These are phyloP conservation scores for Hyaena hyaena DNA, from an alignment of 2,113 vertebrate genomes.

Conservation along the genomic window DNA sequence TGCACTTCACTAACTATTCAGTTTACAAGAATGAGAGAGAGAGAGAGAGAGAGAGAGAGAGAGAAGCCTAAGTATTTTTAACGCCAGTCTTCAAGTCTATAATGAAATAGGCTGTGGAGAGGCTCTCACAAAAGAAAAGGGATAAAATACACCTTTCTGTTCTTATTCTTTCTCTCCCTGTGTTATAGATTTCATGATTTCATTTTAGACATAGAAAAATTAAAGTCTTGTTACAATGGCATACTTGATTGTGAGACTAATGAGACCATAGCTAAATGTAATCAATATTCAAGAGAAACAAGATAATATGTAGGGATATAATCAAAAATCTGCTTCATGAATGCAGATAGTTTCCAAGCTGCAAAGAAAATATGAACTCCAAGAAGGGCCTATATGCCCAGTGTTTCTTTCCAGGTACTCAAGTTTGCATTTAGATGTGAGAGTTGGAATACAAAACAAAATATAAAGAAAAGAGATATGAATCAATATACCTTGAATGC, in stretches of 20 bases:
- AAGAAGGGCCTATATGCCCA: neutral
- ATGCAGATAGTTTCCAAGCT: neutral
- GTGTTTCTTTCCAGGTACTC: neutral
- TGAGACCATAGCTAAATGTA: slow-evolving; percentile 11
- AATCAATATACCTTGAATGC: neutral
- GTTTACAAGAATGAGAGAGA: neutral
- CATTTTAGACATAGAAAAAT: slow-evolving; percentile 46
- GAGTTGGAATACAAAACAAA: neutral
- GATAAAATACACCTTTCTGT: neutral
- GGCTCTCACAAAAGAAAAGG: neutral
- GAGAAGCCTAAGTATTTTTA: neutral
- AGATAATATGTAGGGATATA: neutral
- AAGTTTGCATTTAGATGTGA: neutral
- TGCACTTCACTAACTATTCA: neutral
- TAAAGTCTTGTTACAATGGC: slow-evolving; percentile 1
- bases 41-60: neutral
- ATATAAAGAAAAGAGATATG: neutral
- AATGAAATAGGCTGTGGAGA: neutral
- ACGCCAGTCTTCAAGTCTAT: neutral
- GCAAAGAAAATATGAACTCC: neutral
- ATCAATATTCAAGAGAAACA: slow-evolving; percentile 47
- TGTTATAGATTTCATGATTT: slow-evolving; percentile 23
- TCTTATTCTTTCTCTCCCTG: neutral
- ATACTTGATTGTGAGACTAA: slow-evolving; percentile 56
- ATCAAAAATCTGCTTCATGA: neutral